phyloP scores from a whole-genome alignment of 1,140 invertebrate genomes.

The Drosophila nigrodunni region DNA sequence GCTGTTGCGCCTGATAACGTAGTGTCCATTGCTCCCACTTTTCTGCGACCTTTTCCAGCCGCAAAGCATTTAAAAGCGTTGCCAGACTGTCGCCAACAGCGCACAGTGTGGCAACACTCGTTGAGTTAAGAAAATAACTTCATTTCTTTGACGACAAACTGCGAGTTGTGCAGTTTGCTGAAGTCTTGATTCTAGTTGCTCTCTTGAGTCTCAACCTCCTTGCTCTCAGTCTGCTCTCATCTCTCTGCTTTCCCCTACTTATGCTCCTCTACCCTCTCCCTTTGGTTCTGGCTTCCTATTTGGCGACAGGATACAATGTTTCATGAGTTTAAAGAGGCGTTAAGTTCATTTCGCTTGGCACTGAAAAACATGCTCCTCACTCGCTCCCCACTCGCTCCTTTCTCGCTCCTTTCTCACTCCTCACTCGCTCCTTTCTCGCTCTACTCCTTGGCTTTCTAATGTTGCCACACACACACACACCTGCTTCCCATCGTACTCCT shows the following conservation, averaged over 20 bases:
- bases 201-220: not conserved
- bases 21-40: conserved; percentile 4
- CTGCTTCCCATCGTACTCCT: not conserved
- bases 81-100: conserved; percentile 27
- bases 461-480: conserved; percentile 2
- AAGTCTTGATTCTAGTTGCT: not conserved
- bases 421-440: not conserved
- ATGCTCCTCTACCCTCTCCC: not conserved
- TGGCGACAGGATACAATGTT: conserved; percentile 65
- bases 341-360: conserved; percentile 64
- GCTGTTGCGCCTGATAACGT: conserved; percentile 49
- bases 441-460: conserved; percentile 30
- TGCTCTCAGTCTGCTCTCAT: not conserved
- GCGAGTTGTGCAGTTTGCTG: not conserved
- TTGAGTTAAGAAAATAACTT: conserved; percentile 1
- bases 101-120: conserved; percentile 36
- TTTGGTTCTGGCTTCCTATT: not conserved
- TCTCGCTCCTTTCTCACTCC: not conserved
- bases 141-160: not conserved
- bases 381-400: not conserved
- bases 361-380: conserved; percentile 11
- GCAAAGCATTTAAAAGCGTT: conserved; percentile 35
- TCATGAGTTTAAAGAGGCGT: conserved; percentile 78
- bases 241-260: not conserved
- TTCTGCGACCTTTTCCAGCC: not conserved